Evolutionary conservation across 2,888 invertebrate species (phyloP).

Genomic region (Amblyjoppa proteus): DNA sequence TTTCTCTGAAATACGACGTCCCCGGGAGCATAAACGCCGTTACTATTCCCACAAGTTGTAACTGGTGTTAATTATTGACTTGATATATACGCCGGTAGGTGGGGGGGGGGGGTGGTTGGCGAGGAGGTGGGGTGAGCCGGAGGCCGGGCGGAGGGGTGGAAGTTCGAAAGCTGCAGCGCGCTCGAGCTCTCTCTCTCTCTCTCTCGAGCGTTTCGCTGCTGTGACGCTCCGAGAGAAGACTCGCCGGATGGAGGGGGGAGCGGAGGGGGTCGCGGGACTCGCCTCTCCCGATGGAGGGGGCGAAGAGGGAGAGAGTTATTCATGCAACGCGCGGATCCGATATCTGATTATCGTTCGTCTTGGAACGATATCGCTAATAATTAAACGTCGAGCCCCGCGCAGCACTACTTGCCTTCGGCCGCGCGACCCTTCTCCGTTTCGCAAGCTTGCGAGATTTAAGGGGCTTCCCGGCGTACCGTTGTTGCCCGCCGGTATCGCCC

Average conservation of each 20-base stretch:
- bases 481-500: slow-evolving; percentile 33
- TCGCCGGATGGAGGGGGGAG: slow-evolving; percentile 29
- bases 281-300: slow-evolving; percentile 8
- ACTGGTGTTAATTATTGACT: slow-evolving; percentile 85
- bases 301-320: slow-evolving; percentile 73
- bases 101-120: slow-evolving; percentile 27
- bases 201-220: slow-evolving; percentile 25
- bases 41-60: slow-evolving; percentile 85
- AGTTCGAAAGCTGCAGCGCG: slow-evolving; percentile 60
- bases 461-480: slow-evolving; percentile 38
- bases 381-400: slow-evolving; percentile 77
- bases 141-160: slow-evolving; percentile 47
- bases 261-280: not conserved
- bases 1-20: slow-evolving; percentile 85
- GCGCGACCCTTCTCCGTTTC: slow-evolving; percentile 60
- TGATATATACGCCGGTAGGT: slow-evolving; percentile 77
- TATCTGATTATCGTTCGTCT: slow-evolving; percentile 83
- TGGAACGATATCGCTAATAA: slow-evolving; percentile 81
- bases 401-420: slow-evolving; percentile 49
- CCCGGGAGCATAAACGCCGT: slow-evolving; percentile 84
- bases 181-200: slow-evolving; percentile 2
- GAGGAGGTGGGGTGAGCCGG: slow-evolving; percentile 29
- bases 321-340: slow-evolving; percentile 79
- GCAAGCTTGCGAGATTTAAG: slow-evolving; percentile 66
- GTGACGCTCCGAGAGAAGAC: slow-evolving; percentile 58